Evolutionary conservation across 2,797 vertebrate genomes (phyloP).

Genomic region (Arrhamphus sclerolepis): DNA sequence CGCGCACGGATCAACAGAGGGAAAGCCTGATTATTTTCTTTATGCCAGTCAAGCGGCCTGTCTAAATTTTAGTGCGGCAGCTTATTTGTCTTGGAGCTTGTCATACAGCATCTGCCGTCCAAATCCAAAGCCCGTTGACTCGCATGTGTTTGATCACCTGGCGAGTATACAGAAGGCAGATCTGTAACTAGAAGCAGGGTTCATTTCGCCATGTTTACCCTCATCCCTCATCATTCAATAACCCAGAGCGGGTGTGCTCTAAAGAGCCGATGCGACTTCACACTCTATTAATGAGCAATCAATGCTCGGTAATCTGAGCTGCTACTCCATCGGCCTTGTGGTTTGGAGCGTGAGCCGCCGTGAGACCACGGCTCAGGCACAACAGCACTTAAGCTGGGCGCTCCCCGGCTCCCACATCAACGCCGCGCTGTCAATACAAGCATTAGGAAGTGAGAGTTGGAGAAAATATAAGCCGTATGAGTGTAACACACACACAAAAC

Average conservation of each 20-base stretch:
- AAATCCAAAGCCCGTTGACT: slow-evolving; percentile 17
- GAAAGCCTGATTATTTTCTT: slow-evolving; percentile 10
- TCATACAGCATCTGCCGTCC: background rate
- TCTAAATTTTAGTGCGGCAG: slow-evolving; percentile 6
- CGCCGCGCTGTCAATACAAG: slow-evolving; percentile 29
- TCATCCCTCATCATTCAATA: slow-evolving; percentile 51
- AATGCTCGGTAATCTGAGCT: slow-evolving; percentile 72
- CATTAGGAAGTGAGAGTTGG: slow-evolving; percentile 16
- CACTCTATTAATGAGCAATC: slow-evolving; percentile 76
- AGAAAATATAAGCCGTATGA: background rate
- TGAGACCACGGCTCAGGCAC: slow-evolving; percentile 36
- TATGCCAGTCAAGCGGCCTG: slow-evolving; percentile 2
- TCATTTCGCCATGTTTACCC: slow-evolving; percentile 63
- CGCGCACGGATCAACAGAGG: slow-evolving; percentile 5
- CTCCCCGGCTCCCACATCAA: slow-evolving; percentile 26
- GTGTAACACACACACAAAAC: background rate
- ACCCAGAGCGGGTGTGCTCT: slow-evolving; percentile 45
- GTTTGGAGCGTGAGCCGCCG: slow-evolving; percentile 43
- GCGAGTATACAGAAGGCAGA: slow-evolving; percentile 16
- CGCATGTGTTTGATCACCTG: slow-evolving; percentile 28
- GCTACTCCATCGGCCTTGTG: slow-evolving; percentile 42
- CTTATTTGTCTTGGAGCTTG: slow-evolving; percentile 24
- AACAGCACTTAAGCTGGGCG: slow-evolving; percentile 37
- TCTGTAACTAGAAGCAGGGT: slow-evolving; percentile 19
- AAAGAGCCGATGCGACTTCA: slow-evolving; percentile 49